Evolutionary conservation across 2,113 vertebrate genomes (phyloP).

Genomic region (Zonotrichia leucophrys): DNA sequence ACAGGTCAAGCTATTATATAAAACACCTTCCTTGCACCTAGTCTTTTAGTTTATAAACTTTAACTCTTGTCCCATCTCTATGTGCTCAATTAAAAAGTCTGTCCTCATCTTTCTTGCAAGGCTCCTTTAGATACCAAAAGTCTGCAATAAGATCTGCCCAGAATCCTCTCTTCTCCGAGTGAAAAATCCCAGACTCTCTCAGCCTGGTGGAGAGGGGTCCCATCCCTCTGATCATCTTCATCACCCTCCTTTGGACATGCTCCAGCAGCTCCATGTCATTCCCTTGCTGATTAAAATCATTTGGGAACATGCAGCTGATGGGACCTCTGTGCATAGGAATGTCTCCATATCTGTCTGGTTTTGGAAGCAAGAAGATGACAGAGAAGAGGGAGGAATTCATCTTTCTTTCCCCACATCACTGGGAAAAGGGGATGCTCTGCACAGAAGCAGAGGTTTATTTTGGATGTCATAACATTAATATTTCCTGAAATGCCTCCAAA

Average conservation of each 20-base stretch:
- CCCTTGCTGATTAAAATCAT: not conserved
- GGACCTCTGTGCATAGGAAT: not conserved
- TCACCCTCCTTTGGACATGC: not conserved
- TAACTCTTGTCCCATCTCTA: not conserved
- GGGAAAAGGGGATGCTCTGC: not conserved
- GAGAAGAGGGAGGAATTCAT: not conserved
- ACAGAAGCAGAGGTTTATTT: not conserved
- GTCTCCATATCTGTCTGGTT: not conserved
- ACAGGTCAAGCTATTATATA: not conserved
- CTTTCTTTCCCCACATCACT: not conserved
- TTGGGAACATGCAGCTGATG: not conserved
- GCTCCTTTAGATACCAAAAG: not conserved
- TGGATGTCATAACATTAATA: not conserved
- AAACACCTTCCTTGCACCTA: not conserved
- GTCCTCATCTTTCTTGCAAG: not conserved
- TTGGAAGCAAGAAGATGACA: not conserved
- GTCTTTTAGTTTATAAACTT: not conserved
- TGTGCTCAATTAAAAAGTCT: not conserved
- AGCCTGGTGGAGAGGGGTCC: not conserved
- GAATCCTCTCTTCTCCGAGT: not conserved
- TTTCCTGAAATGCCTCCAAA: not conserved
- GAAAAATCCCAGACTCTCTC: not conserved
- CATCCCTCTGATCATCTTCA: not conserved
- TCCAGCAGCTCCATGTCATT: not conserved
- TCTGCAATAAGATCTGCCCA: not conserved